Evolutionary conservation across 2,113 vertebrate species (phyloP), one percentile per base, ranked within the genome.

Genomic region (Syngnathus floridae): DNA sequence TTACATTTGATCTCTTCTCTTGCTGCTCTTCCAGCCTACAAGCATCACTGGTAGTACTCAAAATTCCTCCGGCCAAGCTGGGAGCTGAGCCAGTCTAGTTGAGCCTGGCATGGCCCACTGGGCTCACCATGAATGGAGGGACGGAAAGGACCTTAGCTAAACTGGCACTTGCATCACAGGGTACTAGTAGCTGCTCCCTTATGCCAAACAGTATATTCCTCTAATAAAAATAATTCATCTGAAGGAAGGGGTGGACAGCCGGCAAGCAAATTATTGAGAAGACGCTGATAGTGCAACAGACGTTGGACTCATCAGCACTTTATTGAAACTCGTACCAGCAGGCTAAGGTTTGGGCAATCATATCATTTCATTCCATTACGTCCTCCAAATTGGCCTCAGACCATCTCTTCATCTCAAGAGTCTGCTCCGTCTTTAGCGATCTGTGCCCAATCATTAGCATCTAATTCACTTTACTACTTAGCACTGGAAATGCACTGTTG

Each of bases 211-310:
- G 73, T 73, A 51, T 61, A 78, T 64, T 69, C 77, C 72, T 79
- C 66, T 85, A 87, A 88, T 87, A 82, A 67, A 72, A 68, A 61
- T 82, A 76, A 87, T 86, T 85, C 72, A 79, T 82, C 58, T 78
- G 72, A 84, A 69, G 21, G 21, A 61, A 43, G 21, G 12, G 59
- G n/a, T 26, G 67, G 64, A n/a, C 19, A 65, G 70, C 46, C 64
- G 21, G 21, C 49, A 45, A 72, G 64, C 57, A 63, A 70, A 67
- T 71, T 41, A 69, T n/a, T 54, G 67, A 74, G 41, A 67, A 66
- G 63, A 62, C 54, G 55, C 72, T 65, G 67, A 72, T 54, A 69
- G 81, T 79, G 76, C 62, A 61, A 68, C 22, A 40, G 51, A 67
- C 57, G 64, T 36, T 75, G 66, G 72, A 67, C 59, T 55, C n/a